Evolutionary conservation across 2,888 invertebrate species (phyloP).

Genomic region (Synanthedon formicaeformis): DNA sequence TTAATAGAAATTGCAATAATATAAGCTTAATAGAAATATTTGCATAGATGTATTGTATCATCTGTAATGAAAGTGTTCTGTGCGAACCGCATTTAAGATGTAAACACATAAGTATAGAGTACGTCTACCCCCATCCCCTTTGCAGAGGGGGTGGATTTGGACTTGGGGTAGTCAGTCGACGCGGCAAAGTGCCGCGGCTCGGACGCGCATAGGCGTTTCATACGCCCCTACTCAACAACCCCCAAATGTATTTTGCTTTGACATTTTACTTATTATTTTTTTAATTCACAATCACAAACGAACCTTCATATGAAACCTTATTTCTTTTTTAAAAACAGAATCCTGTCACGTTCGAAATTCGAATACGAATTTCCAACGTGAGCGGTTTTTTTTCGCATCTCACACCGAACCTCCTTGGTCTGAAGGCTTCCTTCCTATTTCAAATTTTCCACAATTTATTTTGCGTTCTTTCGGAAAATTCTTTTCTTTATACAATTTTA

Average conservation of each 20-base stretch:
- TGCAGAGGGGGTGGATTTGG: constrained; percentile 22
- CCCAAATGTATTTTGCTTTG: background rate
- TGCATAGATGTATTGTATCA: background rate
- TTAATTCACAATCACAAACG: background rate
- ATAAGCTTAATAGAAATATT: no score
- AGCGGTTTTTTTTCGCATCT: constrained; percentile 5
- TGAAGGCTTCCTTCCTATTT: background rate
- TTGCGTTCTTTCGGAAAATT: background rate
- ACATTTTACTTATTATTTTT: background rate
- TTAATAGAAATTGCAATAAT: no score
- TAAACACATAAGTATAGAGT: constrained; percentile 61
- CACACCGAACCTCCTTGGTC: background rate
- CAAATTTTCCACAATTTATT: background rate
- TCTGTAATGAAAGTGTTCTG: constrained; percentile 25
- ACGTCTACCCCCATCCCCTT: constrained; percentile 15
- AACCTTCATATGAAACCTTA: background rate
- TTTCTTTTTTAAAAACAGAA: background rate
- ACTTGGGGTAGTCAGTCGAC: constrained; percentile 30
- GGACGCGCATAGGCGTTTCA: constrained; percentile 26
- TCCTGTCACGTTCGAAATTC: constrained; percentile 1
- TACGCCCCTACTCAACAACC: constrained; percentile 14
- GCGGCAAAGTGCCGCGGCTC: constrained; percentile 47
- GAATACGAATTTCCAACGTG: constrained; percentile 7
- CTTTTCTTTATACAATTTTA: background rate
- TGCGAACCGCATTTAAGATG: constrained; percentile 60